Evolutionary conservation across 2,888 invertebrate genomes (phyloP), one percentile per base, ranked within the genome.

Genomic region (Epistrophe eligans): DNA sequence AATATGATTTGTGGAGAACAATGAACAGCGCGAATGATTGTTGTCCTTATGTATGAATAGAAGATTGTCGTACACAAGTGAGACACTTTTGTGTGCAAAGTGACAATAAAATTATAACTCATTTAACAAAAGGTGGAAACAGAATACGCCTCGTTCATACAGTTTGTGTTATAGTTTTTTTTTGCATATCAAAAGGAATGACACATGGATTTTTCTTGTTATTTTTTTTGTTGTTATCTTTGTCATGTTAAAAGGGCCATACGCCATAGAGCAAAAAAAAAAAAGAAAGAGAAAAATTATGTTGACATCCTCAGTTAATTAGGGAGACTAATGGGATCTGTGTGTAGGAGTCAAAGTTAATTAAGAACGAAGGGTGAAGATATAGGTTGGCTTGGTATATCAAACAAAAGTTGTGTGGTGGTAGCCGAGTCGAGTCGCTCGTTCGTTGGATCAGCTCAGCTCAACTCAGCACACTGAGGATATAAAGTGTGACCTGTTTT

Each of bases 261-360:
- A 19, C n/a, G n/a, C n/a, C 40, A 38, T 9, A 4, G 13, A 17
- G 2, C 15, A 11, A n/a, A n/a, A 48, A 28, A 24, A 24, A 15
- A 43, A 28, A 19, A 28, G 40, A 62, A 60, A 50, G 48, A 62
- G 17, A 52, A 74, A 70, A 72, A 58, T 79, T 62, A 58, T 73
- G 81, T 82, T 81, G 85, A 81, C 85, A 77, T 81, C 77, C 73
- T 73, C 77, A 85, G 85, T 81, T 85, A 85, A 85, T 85, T 81
- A 85, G 85, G 77, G 60, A 67, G 81, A 85, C 85, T 85, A 85
- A 85, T 85, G 81, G 73, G 57, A 82, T 64, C 73, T 58, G 67
- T 82, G 82, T 81, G 84, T 84, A 77, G 84, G 84, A 84, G 84
- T 64, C 76, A 76, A 76, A 71, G 76, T 84, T 73, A 84, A 84